A percentile compares a stretch with the other conserved stretches of the same genome.
Evolutionary conservation across 2,797 vertebrate genomes (phyloP).

Genomic region (Spea hammondii): DNA sequence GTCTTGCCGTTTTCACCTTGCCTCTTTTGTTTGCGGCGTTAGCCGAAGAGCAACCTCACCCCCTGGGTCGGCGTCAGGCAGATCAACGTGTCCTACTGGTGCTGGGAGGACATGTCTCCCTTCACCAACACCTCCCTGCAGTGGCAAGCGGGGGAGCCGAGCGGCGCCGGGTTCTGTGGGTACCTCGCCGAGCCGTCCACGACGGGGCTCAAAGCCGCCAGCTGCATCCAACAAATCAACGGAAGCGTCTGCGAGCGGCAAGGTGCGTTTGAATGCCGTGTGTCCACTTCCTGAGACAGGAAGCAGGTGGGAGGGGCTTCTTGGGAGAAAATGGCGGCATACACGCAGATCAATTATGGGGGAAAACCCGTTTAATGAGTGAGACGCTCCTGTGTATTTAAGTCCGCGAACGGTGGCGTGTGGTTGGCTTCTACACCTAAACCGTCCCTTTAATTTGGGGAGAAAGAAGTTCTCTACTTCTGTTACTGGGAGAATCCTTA

Average conservation of each 20-base stretch:
- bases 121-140: slow-evolving; percentile 90
- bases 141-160: slow-evolving; percentile 89
- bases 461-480: no score
- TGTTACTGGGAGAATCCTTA: no score
- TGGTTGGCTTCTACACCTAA: no score
- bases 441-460: no score
- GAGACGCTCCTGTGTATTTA: no score
- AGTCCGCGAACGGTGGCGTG: no score
- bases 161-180: slow-evolving; percentile 91
- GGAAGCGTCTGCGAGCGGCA: slow-evolving; percentile 91
- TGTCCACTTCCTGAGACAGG: no score
- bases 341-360: no score
- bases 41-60: slow-evolving; percentile 85
- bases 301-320: no score
- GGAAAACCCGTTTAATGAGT: no score
- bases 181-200: slow-evolving; percentile 86
- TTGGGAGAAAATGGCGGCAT: no score
- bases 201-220: slow-evolving; percentile 86
- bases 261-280: slow-evolving; percentile 64
- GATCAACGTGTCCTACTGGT: slow-evolving; percentile 97
- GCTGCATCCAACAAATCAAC: slow-evolving; percentile 89
- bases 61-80: slow-evolving; percentile 96
- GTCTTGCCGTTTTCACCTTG: no score
- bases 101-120: slow-evolving; percentile 98
- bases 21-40: not conserved